Evolutionary conservation across 2,113 vertebrate genomes (phyloP), one percentile per base, ranked within the genome.

Genomic region (Oncorhynchus kisutch): DNA sequence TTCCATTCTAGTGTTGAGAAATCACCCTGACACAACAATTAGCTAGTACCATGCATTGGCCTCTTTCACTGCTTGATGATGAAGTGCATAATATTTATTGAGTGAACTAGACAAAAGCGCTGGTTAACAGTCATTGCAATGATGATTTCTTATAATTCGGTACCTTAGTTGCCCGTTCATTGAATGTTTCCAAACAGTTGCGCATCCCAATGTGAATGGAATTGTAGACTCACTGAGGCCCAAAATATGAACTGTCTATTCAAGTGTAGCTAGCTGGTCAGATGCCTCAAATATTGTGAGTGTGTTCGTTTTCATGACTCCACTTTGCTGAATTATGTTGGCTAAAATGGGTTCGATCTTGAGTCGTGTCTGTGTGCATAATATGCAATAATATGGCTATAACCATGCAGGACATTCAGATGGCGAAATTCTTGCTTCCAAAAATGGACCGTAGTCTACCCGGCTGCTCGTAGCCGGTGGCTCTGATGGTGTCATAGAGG

Each of bases 381-480:
- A 54, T 54, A 54, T 18, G 51, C 1, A 14, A 18, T 54, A 54
- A 54, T 54, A 54, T 54, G 14, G 1, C 39, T 45, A 45, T 45
- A 45, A 45, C 39, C 39, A 45, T 45, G 51, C 16, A 18, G 51
- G 51, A 16, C 51, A 18, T 14, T 54, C 16, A 14, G 9, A 45
- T 45, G 39, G 39, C 39, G 39, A 45, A 9, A 45, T 11, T 45
- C 9, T 45, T 45, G 9, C 39, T 45, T 12, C 39, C 8, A 11
- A 11, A 45, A 12, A 24, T 34, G 20, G 4, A 12, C 4, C 18
- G 25, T 54, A 31, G 59, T 34, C 27, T 67, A 25, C 22, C 45
- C 45, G 51, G 22, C 12, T 25, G 64, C n/a, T 45, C 78, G 39
- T 11, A 45, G 80, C 88, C 78, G 11, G 75, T 79, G 88, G 84